Evolutionary conservation across 2,113 vertebrate species (phyloP).

Genomic region (Centropristis striata): DNA sequence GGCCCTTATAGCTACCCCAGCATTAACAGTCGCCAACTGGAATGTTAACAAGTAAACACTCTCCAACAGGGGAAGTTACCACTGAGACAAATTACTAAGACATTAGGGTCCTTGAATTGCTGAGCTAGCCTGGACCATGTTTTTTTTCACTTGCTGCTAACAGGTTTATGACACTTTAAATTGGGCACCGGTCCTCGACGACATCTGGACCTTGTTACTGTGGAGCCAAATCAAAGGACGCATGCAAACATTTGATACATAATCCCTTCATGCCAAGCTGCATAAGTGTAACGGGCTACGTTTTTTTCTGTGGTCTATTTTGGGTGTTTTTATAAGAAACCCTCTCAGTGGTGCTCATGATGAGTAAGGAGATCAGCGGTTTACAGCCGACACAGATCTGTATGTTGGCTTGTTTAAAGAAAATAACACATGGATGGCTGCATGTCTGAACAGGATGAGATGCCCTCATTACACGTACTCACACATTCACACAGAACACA

Average conservation of each 20-base stretch:
- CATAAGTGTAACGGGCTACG: slow-evolving; percentile 53
- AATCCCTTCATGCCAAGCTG: slow-evolving; percentile 58
- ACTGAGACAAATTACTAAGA: slow-evolving; percentile 77
- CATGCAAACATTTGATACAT: slow-evolving; percentile 80
- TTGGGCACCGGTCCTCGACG: slow-evolving; percentile 30
- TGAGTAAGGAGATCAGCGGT: slow-evolving; percentile 20
- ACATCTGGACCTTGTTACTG: slow-evolving; percentile 83
- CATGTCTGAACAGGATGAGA: slow-evolving; percentile 56
- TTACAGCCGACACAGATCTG: slow-evolving; percentile 23
- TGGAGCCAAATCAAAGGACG: slow-evolving; percentile 72
- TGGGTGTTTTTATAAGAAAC: slow-evolving; percentile 57
- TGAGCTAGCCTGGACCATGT: slow-evolving; percentile 47
- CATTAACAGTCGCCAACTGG: slow-evolving; percentile 66
- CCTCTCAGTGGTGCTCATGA: slow-evolving; percentile 30
- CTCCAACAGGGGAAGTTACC: slow-evolving; percentile 64
- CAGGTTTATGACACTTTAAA: slow-evolving; percentile 82
- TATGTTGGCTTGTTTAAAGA: slow-evolving; percentile 28
- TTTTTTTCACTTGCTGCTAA: slow-evolving; percentile 38
- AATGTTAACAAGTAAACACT: slow-evolving; percentile 82
- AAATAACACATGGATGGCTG: slow-evolving; percentile 36
- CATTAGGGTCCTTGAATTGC: slow-evolving; percentile 65
- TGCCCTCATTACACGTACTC: slow-evolving; percentile 9
- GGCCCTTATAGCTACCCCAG: slow-evolving; percentile 46
- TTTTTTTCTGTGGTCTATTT: slow-evolving; percentile 41
- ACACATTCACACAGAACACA: slow-evolving; percentile 1